Evolutionary conservation across 1,140 invertebrate species (phyloP).

Genomic region (Acromyrmex charruanus): DNA sequence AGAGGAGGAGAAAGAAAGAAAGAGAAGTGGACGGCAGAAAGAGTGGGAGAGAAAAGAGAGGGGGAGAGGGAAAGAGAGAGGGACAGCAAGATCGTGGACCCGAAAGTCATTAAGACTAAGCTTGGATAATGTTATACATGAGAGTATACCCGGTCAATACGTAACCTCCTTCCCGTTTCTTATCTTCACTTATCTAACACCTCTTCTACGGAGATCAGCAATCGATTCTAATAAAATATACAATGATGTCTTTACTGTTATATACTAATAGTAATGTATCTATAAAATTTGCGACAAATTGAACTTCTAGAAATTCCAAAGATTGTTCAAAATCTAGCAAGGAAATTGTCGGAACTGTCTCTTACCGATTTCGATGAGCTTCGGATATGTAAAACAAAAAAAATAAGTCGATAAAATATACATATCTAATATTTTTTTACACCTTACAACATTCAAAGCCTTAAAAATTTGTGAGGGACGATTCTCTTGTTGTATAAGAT

Average conservation of each 20-base stretch:
- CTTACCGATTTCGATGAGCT: too few species aligned
- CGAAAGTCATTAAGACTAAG: conserved; percentile 77
- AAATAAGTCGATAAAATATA: too few species aligned
- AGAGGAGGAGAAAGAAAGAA: not conserved
- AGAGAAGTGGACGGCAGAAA: too few species aligned
- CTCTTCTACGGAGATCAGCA: not conserved
- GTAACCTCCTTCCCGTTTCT: conserved; percentile 13
- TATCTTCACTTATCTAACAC: conserved; percentile 6
- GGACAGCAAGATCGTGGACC: conserved; percentile 57
- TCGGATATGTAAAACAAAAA: too few species aligned
- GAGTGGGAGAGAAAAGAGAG: too few species aligned
- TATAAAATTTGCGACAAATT: not conserved
- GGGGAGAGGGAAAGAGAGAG: conserved; percentile 26
- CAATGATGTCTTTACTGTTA: not conserved
- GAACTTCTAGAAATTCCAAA: not conserved
- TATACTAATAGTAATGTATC: not conserved
- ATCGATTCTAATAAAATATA: not conserved
- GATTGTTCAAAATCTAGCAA: not conserved
- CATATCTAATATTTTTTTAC: too few species aligned
- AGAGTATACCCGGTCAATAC: conserved; percentile 25
- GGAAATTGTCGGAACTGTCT: too few species aligned
- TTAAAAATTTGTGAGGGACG: too few species aligned
- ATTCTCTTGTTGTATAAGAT: not conserved
- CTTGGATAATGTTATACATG: conserved; percentile 39
- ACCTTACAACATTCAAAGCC: too few species aligned